Conservation (phyloP, 2,797 vertebrate species). For the Podarcis lilfordi region DNA sequence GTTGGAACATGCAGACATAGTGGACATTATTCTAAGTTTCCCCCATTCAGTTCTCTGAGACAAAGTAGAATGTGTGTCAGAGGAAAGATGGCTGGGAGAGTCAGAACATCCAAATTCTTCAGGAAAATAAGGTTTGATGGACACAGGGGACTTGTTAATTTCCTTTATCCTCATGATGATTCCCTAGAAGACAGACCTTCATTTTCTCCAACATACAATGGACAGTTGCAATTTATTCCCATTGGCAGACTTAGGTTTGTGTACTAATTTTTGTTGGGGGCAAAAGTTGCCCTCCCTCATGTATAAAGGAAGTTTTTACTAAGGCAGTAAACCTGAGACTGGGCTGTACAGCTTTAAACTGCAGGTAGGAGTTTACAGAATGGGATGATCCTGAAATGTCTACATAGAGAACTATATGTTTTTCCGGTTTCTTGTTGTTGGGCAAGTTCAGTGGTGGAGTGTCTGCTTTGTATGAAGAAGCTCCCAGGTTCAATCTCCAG, state of each 20-base stretch:
- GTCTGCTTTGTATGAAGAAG: no score
- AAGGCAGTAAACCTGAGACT: not conserved
- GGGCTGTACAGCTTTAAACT: not conserved
- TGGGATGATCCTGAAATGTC: not conserved
- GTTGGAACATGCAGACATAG: not conserved
- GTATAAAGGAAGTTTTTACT: not conserved
- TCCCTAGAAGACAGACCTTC: not conserved
- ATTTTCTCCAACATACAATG: not conserved
- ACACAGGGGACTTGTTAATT: not conserved
- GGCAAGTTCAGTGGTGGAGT: no score
- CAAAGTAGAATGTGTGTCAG: not conserved
- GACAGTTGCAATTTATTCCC: not conserved
- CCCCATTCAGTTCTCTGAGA: not conserved
- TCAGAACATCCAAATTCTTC: not conserved
- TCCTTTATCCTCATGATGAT: not conserved
- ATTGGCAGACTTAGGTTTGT: not conserved
- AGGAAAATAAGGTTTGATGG: no score
- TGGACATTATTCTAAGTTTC: not conserved
- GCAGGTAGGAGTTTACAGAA: not conserved
- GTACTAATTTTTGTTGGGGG: not conserved
- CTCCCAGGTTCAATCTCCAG: no score
- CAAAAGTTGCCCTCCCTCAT: not conserved
- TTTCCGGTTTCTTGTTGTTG: no score
- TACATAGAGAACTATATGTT: no score
- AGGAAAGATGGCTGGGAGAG: no score